Evolutionary conservation across 2,797 vertebrate genomes (phyloP), one percentile per base, ranked within the genome.

Genomic region (Labeo calbasu): DNA sequence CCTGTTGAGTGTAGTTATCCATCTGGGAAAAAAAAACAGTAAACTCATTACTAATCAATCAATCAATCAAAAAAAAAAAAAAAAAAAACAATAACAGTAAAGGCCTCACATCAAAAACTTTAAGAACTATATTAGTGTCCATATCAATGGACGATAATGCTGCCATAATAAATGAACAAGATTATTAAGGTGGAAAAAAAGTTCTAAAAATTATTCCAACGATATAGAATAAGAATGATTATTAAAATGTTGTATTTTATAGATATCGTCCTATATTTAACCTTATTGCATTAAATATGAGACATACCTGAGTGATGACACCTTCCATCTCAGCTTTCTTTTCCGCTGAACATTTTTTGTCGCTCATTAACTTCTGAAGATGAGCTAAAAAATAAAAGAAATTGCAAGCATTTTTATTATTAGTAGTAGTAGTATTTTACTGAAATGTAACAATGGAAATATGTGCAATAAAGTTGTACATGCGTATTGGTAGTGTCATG

Each of bases 291-390:
- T 28, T 17, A 8, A 36, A 66, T 19, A 9, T 28, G n/a, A 71
- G 21, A 88, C 93, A 79, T 53, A 99, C 98, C 96, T 97, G 97
- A 2, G 96, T 98, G 88, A 98, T 88, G 86, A 98, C 97, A 0
- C 93, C 93, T 77, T 99, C 97, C 98, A 99, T 99, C 92, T 98
- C 97, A 9, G 93, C 91, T 85, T 97, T 99, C 90, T 96, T 99
- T 90, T 98, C 97, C 12, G 94, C 95, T 0, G 96, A 28, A 87
- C 98, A 99, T 86, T 99, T 99, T 94, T 99, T 99, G 90, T 99
- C 98, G 77, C 97, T 97, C 97, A 98, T 98, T 86, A 99, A 88
- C 89, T 99, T 99, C 92, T 99, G 97, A 82, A 99, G 96, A 86
- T 99, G 97, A 89, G 98, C 98, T 99, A 73, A 0, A 82, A 88